A percentile compares a stretch with the other conserved stretches of the same genome.
Evolutionary conservation across 2,888 invertebrate genomes (phyloP).

Genomic region (Agrilus cyanescens): DNA sequence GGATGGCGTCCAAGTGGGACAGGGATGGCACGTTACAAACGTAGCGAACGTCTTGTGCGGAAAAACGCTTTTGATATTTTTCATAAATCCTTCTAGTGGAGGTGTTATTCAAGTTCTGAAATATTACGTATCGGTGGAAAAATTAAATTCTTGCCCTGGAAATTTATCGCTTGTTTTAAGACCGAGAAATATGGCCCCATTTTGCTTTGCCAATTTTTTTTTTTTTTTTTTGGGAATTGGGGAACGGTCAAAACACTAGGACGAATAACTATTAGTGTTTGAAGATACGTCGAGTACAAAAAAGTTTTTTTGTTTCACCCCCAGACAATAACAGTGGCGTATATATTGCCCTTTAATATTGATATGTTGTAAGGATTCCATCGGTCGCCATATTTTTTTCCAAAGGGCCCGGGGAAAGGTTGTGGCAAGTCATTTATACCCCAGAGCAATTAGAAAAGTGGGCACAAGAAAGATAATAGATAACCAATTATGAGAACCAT

Average conservation of each 20-base stretch:
- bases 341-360: no score
- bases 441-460: no score
- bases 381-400: no score
- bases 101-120: slow-evolving; percentile 19
- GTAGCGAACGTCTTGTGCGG: slow-evolving; percentile 6
- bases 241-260: no score
- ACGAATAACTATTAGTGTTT: no score
- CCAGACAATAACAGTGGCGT: no score
- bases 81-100: slow-evolving; percentile 19
- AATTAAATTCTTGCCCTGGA: slow-evolving; percentile 18
- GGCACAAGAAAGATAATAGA: slow-evolving; percentile 12
- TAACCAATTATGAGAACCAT: slow-evolving; percentile 15
- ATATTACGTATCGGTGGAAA: slow-evolving; percentile 21
- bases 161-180: slow-evolving; percentile 14
- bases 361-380: no score
- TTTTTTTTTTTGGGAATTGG: no score
- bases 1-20: neutral
- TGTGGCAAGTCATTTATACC: no score
- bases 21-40: neutral
- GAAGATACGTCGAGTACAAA: no score
- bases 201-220: slow-evolving; percentile 10
- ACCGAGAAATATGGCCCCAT: slow-evolving; percentile 8
- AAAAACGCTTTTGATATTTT: slow-evolving; percentile 17
- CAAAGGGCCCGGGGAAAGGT: no score
- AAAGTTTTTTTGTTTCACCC: no score